Evolutionary conservation across 2,113 vertebrate genomes (phyloP), one percentile per base, ranked within the genome.

Genomic region (Turdus rufiventris): DNA sequence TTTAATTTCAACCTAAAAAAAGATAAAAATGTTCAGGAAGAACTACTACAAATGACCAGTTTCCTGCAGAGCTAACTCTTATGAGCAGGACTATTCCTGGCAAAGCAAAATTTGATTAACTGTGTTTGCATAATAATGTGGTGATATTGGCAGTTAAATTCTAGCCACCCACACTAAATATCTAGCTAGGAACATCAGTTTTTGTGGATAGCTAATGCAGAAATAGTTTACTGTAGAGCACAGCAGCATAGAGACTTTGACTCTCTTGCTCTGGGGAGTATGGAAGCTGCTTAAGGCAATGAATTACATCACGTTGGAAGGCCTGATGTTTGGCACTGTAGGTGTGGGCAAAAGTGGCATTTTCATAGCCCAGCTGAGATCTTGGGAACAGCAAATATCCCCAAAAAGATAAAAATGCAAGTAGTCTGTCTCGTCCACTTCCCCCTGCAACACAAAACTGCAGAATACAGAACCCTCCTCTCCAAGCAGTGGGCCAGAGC

Each of bases 391-490:
- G 14, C 12, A 62, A 8, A 11, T 50, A 4, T 40, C 15, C 53
- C 42, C 12, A 33, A 29, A 29, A 48, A 80, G 38, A 47, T n/a
- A 38, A 38, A 25, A 5, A 26, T 40, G 24, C 17, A 54, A 40
- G 20, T 5, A 42, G 13, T 7, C 42, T 56, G 9, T 31, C 28
- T 57, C 20, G 13, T 51, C 12, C 19, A 4, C 48, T 72, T 63
- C 18, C 31, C 16, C 34, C 31, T 40, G 47, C 28, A 66, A 48
- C 17, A 36, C 9, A 83, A 60, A 68, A 14, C 20, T 80, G 17
- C 14, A 42, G 29, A 31, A 6, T 34, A 38, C 0, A 0, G 76
- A 91, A 20, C 6, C 3, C 16, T 56, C 7, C 18, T 60, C 83
- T 58, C 29, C 31, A 47, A 68, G 6, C n/a, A 61, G 38, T 10